These are phyloP conservation scores for Numida meleagris DNA, from an alignment of 2,113 vertebrate species.

Conservation along the genomic window DNA sequence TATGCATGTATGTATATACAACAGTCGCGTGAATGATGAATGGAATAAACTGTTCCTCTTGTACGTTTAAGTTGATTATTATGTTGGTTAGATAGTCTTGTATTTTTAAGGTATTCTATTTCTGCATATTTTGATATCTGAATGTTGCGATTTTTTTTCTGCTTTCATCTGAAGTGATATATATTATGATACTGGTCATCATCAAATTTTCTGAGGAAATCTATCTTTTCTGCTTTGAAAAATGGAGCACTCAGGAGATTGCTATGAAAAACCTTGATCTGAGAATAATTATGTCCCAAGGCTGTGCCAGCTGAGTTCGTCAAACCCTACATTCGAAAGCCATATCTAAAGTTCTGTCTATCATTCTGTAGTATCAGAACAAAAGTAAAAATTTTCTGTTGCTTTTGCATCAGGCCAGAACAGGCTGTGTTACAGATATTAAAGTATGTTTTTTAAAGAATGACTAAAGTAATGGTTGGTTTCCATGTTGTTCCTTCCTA, in stretches of 20 bases:
- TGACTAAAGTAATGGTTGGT: neutral
- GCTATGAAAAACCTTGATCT: neutral
- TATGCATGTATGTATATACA: neutral
- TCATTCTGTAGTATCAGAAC: neutral
- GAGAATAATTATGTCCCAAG: neutral
- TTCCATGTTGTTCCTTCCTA: neutral
- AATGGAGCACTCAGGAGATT: neutral
- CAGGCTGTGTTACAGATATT: neutral
- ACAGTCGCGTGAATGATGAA: fast-evolving
- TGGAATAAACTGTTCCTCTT: neutral
- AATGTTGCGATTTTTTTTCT: neutral
- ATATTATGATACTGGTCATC: neutral
- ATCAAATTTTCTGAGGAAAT: neutral
- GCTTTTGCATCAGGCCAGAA: neutral
- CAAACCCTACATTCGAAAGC: neutral
- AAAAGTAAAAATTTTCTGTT: neutral
- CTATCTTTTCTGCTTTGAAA: neutral
- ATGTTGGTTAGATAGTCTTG: neutral
- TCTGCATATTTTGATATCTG: neutral
- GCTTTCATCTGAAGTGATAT: neutral
- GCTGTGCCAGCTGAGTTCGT: neutral
- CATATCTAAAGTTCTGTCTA: neutral
- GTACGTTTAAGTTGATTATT: neutral
- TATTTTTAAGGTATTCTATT: neutral
- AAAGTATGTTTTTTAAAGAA: neutral